Evolutionary conservation across 2,113 vertebrate genomes (phyloP).

Genomic region (Antechinus flavipes): DNA sequence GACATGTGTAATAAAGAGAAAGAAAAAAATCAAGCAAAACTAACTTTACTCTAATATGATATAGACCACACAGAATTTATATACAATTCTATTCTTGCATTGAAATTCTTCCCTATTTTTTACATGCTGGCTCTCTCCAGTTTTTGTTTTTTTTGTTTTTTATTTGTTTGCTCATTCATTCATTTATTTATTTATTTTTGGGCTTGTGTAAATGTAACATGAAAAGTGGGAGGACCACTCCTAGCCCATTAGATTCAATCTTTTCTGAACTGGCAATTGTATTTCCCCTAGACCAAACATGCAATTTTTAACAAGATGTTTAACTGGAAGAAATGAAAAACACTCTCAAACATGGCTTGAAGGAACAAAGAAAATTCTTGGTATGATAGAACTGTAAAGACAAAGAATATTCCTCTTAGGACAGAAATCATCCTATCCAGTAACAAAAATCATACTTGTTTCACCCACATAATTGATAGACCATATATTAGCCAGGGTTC

Average conservation of each 20-base stretch:
- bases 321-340: slow-evolving; percentile 58
- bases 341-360: slow-evolving; percentile 44
- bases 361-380: slow-evolving; percentile 26
- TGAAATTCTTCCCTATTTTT: slow-evolving; percentile 56
- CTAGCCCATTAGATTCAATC: slow-evolving; percentile 48
- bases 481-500: background rate
- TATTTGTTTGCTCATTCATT: no score
- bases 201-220: slow-evolving; percentile 63
- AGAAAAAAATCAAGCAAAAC: slow-evolving; percentile 48
- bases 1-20: slow-evolving; percentile 65
- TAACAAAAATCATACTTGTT: background rate
- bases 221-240: slow-evolving; percentile 55
- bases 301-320: slow-evolving; percentile 20
- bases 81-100: slow-evolving; percentile 64
- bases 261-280: slow-evolving; percentile 60
- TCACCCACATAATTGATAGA: slow-evolving; percentile 24
- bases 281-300: slow-evolving; percentile 45
- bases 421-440: background rate
- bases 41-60: slow-evolving; percentile 57
- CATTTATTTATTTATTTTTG: no score
- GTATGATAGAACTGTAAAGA: background rate
- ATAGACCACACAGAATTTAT: slow-evolving; percentile 36
- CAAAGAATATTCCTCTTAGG: background rate
- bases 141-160: slow-evolving; percentile 42
- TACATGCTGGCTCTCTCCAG: slow-evolving; percentile 47